Base-by-base conservation (phyloP, 2,797 vertebrate genomes). In the Distichodus sexfasciatus region DNA sequence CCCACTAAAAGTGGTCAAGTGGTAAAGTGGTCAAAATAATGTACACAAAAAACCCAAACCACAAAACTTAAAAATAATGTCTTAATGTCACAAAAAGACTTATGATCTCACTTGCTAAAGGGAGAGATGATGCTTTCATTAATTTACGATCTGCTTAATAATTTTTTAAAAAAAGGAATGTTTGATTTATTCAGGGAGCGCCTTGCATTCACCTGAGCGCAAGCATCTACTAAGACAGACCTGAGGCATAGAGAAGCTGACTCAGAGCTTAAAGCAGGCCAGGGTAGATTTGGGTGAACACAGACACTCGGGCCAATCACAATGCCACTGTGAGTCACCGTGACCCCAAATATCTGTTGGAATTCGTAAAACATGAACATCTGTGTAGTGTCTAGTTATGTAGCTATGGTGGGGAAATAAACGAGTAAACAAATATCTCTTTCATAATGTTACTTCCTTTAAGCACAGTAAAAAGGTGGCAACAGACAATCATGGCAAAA, bases 291-390 rank as follows among this genome's bases (percentile, higher is more conserved):
- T 31, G 14, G 21, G 33, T 50, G 62, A 29, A 51, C 57, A 58
- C 33, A 43, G 29, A 70, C 75, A 77, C 66, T 60, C 69, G 60
- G 51, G 70, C 64, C 33, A 67, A 54, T 69, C 69, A 78, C 33
- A 40, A 59, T 71, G 51, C 28, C 44, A 68, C 51, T 50, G 38
- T 54, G 58, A 53, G 50, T 74, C 60, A 74, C 51, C 28, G 29
- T 63, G 58, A 40, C 43, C 36, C 9, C 2, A 50, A 44, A 38
- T 17, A 14, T 38, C 28, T 29, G 54, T n/a, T 55, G 35, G 28
- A 54, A 69, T 48, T 40, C 26, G 10, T 6, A 48, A 67, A 68
- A 58, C 31, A 23, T 2, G 12, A 40, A 33, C n/a, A 36, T 31
- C 33, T 10, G 17, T n/a, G n/a, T n/a, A n/a, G n/a, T n/a, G n/a